Evolutionary conservation across 2,113 vertebrate species (phyloP).

Genomic region (Mungos mungo): DNA sequence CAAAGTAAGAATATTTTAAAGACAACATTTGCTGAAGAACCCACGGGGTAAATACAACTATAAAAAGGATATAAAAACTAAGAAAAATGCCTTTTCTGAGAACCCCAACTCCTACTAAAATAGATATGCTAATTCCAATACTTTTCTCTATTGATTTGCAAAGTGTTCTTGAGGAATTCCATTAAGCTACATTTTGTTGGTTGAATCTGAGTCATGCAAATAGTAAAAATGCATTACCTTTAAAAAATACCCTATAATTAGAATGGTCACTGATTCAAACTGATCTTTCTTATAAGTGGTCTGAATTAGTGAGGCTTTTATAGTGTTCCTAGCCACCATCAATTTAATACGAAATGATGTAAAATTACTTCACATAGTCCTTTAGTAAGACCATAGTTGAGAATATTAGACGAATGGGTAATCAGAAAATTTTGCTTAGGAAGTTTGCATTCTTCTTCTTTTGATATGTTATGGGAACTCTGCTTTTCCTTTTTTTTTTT

Average conservation of each 20-base stretch:
- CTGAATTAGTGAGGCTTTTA: constrained; percentile 34
- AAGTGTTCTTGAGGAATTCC: neutral
- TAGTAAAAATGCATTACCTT: constrained; percentile 9
- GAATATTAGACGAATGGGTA: constrained; percentile 12
- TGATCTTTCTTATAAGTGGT: neutral
- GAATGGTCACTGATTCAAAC: constrained; percentile 30
- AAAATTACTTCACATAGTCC: neutral
- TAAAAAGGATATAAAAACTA: constrained; percentile 21
- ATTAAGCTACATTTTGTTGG: neutral
- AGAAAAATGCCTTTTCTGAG: constrained; percentile 49
- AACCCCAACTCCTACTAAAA: constrained; percentile 27
- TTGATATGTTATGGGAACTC: neutral
- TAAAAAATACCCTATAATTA: neutral
- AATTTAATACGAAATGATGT: constrained; percentile 2
- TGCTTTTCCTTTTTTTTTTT: neutral
- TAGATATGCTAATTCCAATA: neutral
- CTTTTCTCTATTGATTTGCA: constrained; percentile 33
- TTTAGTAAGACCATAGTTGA: constrained; percentile 1
- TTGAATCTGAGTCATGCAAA: constrained; percentile 17
- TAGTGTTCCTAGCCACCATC: neutral
- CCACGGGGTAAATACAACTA: neutral
- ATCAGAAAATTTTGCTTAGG: constrained; percentile 18
- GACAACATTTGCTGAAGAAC: constrained; percentile 34
- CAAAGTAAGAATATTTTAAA: neutral
- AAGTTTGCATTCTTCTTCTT: neutral